Conservation (phyloP, 2,888 invertebrate genomes). For the Thalpophila matura region DNA sequence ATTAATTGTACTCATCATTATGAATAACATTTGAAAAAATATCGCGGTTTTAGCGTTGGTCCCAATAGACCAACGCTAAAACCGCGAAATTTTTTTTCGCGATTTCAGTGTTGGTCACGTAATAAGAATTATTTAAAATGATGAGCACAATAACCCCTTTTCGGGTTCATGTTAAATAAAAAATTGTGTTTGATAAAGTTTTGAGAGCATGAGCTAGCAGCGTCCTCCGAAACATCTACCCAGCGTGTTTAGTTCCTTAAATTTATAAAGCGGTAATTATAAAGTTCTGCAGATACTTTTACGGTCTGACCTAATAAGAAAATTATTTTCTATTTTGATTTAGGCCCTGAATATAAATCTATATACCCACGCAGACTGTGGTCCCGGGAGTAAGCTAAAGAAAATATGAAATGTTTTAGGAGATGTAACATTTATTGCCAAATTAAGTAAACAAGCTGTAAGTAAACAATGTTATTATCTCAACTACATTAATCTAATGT, state of each 20-base stretch:
- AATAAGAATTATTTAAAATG: too few relatives aligned
- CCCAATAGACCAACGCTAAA: too few relatives aligned
- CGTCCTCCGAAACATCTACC: background rate
- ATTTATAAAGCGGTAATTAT: background rate
- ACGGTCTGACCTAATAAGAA: background rate
- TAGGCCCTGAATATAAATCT: conserved; percentile 11
- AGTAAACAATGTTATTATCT: background rate
- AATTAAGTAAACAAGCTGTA: background rate
- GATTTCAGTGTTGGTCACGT: too few relatives aligned
- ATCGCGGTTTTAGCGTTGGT: too few relatives aligned
- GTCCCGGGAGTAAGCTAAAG: conserved; percentile 9
- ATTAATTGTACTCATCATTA: too few relatives aligned
- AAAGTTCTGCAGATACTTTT: background rate
- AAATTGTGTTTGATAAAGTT: too few relatives aligned
- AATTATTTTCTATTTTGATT: conserved; percentile 12
- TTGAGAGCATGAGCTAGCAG: background rate
- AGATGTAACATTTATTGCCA: conserved; percentile 1
- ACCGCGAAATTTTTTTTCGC: too few relatives aligned
- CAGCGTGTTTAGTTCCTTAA: background rate
- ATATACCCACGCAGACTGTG: background rate
- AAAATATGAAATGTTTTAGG: conserved; percentile 11
- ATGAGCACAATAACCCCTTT: too few relatives aligned
- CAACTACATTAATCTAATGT: conserved; percentile 4
- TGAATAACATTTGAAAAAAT: too few relatives aligned
- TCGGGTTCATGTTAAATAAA: too few relatives aligned